Conservation (phyloP, 2,797 vertebrate genomes). For the Philypnodon macrostomus region DNA sequence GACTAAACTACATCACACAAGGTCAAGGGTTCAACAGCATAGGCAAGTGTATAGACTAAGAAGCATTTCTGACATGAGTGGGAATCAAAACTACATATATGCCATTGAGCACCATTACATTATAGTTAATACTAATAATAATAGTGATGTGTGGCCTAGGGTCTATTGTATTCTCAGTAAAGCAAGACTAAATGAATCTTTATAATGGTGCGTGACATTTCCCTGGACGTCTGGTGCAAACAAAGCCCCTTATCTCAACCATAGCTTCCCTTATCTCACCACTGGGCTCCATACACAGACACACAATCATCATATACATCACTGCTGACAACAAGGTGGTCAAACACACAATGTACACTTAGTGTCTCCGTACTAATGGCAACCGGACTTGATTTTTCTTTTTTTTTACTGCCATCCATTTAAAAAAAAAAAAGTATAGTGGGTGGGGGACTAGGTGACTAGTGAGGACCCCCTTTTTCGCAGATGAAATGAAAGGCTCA, state of each 20-base stretch:
- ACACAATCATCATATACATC: constrained; percentile 63
- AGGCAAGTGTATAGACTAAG: background rate
- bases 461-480: constrained; percentile 26
- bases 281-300: constrained; percentile 52
- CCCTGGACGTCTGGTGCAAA: constrained; percentile 53
- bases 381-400: constrained; percentile 62
- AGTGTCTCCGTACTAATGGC: constrained; percentile 48
- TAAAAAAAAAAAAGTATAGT: constrained; percentile 19
- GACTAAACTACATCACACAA: background rate
- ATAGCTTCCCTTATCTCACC: constrained; percentile 63
- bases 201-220: constrained; percentile 46
- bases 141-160: constrained; percentile 20
- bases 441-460: background rate
- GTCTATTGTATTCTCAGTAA: constrained; percentile 22
- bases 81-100: background rate
- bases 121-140: constrained; percentile 1
- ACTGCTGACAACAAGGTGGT: constrained; percentile 41
- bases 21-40: constrained; percentile 6
- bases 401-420: constrained; percentile 60
- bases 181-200: constrained; percentile 47
- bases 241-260: constrained; percentile 61
- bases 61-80: background rate
- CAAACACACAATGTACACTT: constrained; percentile 51
- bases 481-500: constrained; percentile 67
- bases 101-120: background rate